A percentile compares a stretch with the other conserved stretches of the same genome.
These are phyloP conservation scores for Tetragnatha montana DNA, from an alignment of 2,888 invertebrate species.

Conservation along the genomic window DNA sequence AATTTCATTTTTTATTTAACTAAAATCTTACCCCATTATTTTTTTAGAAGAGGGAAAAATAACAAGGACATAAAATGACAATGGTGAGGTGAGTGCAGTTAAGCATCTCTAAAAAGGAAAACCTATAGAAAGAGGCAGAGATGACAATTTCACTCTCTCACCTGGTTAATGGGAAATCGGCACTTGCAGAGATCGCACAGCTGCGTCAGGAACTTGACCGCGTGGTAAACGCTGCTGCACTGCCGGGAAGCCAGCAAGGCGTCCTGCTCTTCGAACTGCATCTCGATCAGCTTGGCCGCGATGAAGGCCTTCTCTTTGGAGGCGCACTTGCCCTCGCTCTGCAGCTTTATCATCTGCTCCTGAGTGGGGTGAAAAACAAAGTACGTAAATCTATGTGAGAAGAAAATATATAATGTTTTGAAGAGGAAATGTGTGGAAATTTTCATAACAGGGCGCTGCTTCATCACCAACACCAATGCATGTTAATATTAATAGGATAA, in stretches of 20 bases:
- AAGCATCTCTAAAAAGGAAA: too few species aligned
- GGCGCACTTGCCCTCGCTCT: constrained; percentile 84
- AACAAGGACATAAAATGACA: too few species aligned
- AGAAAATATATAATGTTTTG: background rate
- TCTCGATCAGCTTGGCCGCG: constrained; percentile 86
- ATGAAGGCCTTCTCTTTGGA: constrained; percentile 90
- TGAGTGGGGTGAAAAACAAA: constrained; percentile 5
- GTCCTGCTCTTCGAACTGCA: constrained; percentile 86
- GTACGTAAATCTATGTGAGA: too few species aligned
- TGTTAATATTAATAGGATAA: background rate
- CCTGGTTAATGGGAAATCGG: constrained; percentile 89
- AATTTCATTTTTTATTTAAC: too few species aligned
- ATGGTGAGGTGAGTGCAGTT: too few species aligned
- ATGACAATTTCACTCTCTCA: too few species aligned
- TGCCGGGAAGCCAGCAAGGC: constrained; percentile 90
- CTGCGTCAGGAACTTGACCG: constrained; percentile 89
- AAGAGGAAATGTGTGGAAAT: background rate
- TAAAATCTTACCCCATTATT: too few species aligned
- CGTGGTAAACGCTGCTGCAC: constrained; percentile 86
- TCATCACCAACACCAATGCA: background rate
- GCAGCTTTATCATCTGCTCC: constrained; percentile 60
- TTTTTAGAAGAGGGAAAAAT: too few species aligned
- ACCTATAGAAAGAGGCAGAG: too few species aligned
- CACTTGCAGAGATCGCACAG: constrained; percentile 93
- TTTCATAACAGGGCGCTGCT: background rate